Evolutionary conservation across 2,797 vertebrate species (phyloP).

Genomic region (Danio aesculapii): DNA sequence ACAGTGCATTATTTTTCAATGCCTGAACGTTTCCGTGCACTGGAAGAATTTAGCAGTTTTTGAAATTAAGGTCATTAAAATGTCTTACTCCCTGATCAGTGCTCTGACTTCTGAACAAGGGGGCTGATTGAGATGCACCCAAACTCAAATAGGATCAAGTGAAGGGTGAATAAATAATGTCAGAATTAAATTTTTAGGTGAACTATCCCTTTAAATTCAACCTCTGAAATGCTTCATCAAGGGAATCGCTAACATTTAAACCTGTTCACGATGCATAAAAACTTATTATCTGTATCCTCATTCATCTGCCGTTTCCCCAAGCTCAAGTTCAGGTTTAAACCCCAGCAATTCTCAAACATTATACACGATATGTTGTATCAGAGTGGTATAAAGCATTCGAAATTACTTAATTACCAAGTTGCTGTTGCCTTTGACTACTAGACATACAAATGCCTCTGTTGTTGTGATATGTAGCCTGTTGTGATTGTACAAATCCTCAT

Average conservation of each 20-base stretch:
- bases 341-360: background rate
- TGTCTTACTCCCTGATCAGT: too few relatives aligned
- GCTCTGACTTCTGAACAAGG: too few relatives aligned
- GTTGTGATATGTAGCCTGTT: slow-evolving; percentile 69
- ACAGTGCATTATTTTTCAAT: too few relatives aligned
- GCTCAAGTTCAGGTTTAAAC: slow-evolving; percentile 19
- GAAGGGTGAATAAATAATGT: too few relatives aligned
- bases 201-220: background rate
- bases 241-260: slow-evolving; percentile 28
- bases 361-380: background rate
- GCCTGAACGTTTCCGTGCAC: too few relatives aligned
- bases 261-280: background rate
- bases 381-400: slow-evolving; percentile 3
- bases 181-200: too few relatives aligned
- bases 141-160: too few relatives aligned
- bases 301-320: background rate
- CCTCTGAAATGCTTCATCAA: background rate
- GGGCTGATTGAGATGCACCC: too few relatives aligned
- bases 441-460: slow-evolving; percentile 66
- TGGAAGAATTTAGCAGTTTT: too few relatives aligned
- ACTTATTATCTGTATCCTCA: background rate
- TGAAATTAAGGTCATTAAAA: too few relatives aligned
- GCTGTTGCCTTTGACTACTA: slow-evolving; percentile 22
- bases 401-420: background rate
- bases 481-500: slow-evolving; percentile 73